Base-by-base conservation (phyloP, 2,113 vertebrate species). In the Daubentonia madagascariensis region DNA sequence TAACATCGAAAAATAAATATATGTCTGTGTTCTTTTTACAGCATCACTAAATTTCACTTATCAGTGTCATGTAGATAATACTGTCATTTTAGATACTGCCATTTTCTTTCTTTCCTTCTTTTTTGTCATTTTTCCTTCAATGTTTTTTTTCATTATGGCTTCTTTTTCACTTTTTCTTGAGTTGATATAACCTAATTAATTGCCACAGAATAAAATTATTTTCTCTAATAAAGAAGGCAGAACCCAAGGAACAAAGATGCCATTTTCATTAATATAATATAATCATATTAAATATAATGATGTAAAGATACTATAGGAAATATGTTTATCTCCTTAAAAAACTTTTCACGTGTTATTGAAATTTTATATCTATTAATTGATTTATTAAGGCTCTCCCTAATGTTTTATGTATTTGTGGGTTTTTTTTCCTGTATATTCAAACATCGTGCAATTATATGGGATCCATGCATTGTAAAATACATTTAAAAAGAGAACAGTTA, bases 321-420 rank as follows among this genome's bases (percentile, higher is more conserved):
- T 22, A 80, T 85, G 37, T 73, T 87, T 75, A 37, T 67, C 40
- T 8, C 89, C 30, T 43, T 52, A 40, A 28, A 91, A 52, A 23
- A 8, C 84, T 89, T 68, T 37, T 12, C 8, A 37, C 72, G 84
- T 23, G 6, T 72, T 95, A 52, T 68, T 84, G 10, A 43, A 52
- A 97, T 68, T 97, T 72, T 80, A 95, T 76, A 97, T 86, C 52
- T 97, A 54, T 45, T 96, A 98, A 98, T 94, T 98, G 97, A 95
- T 4, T 59, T 93, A 48, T 89, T 72, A 84, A 78, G 97, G 52
- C 54, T 94, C 72, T 92, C 65, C 89, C 67, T 89, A 91, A 92
- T 85, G 84, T 32, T 87, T 94, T 75, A 78, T 52, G 45, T 22
- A 6, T 91, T 80, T 70, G 43, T 91, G 61, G 11, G 61, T 3